Base-by-base conservation (phyloP, 2,113 vertebrate genomes). In the Gobius niger region DNA sequence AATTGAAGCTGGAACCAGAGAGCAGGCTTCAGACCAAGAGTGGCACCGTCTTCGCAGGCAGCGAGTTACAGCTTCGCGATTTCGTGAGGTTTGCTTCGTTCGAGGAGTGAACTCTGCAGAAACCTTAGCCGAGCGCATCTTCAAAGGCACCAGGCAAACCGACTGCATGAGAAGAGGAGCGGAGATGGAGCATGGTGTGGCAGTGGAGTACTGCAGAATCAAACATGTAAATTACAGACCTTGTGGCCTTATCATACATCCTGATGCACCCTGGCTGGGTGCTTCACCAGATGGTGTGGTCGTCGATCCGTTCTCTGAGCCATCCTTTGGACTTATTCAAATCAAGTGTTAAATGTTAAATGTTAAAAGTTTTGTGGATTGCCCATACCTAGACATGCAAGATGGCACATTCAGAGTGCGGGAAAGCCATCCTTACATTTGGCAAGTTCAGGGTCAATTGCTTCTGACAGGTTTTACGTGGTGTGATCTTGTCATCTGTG, bases 401-500 rank as follows among this genome's bases (percentile, higher is more conserved):
- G 24, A 12, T 6, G 47, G 47, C 13, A 49, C 10, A 6, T 49
- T 49, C 5, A 14, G 5, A 14, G 11, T 49, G 5, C 10, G 12
- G 3, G 7, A 62, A 12, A 5, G 13, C 34, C 40, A 42, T 62
- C 0, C 3, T 4, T 62, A 44, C n/a, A n/a, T n/a, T n/a, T n/a
- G n/a, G n/a, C 40, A 44, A 62, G n/a, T 62, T n/a, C 59, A 65
- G 19, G 63, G 13, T 12, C 64, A 67, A 16, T 0, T 61, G 4
- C 8, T 65, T 0, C 9, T 64, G 8, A 47, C 19, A 0, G 70
- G 52, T 12, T 19, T 61, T 11, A 8, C 51, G 4, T 73, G 16
- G 62, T 61, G 63, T 44, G 63, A 40, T 52, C 59, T 60, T 44
- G 47, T 72, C 3, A n/a, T 66, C 18, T 60, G 2, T 51, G 40